Base-by-base conservation (phyloP, 35 echinoderm and acorn worm species). In the Holothuria glaberrima region DNA sequence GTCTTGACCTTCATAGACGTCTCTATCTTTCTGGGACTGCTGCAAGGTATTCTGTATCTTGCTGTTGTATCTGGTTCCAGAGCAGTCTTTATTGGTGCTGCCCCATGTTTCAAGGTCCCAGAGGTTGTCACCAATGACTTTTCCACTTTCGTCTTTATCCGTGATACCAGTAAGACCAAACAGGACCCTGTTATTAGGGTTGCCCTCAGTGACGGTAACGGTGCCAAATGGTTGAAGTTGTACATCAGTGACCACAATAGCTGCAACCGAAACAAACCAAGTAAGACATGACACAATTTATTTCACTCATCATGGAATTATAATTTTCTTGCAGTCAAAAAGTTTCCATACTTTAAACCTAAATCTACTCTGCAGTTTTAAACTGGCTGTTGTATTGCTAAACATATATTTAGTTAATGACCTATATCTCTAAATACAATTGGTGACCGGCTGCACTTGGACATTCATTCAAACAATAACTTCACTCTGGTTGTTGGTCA, bases 21-120 rank as follows among this genome's bases (percentile, higher is more conserved):
- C 88, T 48, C 92, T 85, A 34, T 87, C 54, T 34, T 25, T 71
- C 62, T 87, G 85, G 1, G 85, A 87, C n/a, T 87, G 61, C 26
- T 71, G 61, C 22, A 87, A n/a, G 65, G 88, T 90, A 28, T 72
- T 67, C 89, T 95, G 91, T 26, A 89, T 93, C 52, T 93, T 87
- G 9, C 81, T 65, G 50, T 93, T 93, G 44, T 67, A 56, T 70
- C 77, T 86, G 12, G 44, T 64, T 27, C 89, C 93, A 21, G 32
- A 45, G 41, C 97, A 89, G 79, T 95, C 94, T 59, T 92, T 68
- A 29, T 46, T 82, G n/a, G 34, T 29, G 71, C 97, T 99, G 20
- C 87, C 91, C 35, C 57, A 95, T 13, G 86, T 78, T 20, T 89
- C 80, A 35, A 99, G 69, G 24, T 95, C 91, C 97, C 97, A 99